Conservation (phyloP, 2,113 vertebrate species). For the Trematomus loennbergii region DNA sequence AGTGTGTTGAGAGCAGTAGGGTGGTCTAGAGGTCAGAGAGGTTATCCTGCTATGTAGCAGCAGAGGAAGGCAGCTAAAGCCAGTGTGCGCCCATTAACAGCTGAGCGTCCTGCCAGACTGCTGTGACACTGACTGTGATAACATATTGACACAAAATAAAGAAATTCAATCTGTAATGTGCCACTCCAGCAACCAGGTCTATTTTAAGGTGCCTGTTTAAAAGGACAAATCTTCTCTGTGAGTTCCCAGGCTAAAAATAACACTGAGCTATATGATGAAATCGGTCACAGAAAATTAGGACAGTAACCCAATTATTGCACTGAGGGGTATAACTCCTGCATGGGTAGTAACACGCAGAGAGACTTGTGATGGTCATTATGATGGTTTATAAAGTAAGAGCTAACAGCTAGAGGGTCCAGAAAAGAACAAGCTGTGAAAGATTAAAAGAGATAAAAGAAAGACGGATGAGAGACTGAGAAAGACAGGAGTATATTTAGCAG, state of each 20-base stretch:
- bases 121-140: background rate
- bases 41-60: background rate
- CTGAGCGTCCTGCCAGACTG: background rate
- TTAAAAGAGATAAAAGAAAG: constrained; percentile 16
- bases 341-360: constrained; percentile 24
- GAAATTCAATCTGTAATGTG: background rate
- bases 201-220: constrained; percentile 10
- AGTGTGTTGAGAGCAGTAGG: background rate
- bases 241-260: constrained; percentile 59
- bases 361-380: constrained; percentile 15
- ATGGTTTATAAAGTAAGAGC: constrained; percentile 26
- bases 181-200: no score
- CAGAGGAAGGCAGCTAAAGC: constrained; percentile 1
- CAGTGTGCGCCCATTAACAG: background rate
- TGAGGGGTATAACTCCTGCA: constrained; percentile 22
- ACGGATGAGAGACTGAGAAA: background rate
- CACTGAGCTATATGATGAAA: constrained; percentile 32
- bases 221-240: constrained; percentile 22
- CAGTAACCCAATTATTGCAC: constrained; percentile 70
- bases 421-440: background rate
- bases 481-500: background rate
- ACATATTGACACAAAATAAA: background rate
- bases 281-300: constrained; percentile 66
- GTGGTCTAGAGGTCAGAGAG: constrained; percentile 24
- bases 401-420: background rate